Base-by-base conservation (phyloP, 2,888 invertebrate genomes). In the Pristionchus japonicus region DNA sequence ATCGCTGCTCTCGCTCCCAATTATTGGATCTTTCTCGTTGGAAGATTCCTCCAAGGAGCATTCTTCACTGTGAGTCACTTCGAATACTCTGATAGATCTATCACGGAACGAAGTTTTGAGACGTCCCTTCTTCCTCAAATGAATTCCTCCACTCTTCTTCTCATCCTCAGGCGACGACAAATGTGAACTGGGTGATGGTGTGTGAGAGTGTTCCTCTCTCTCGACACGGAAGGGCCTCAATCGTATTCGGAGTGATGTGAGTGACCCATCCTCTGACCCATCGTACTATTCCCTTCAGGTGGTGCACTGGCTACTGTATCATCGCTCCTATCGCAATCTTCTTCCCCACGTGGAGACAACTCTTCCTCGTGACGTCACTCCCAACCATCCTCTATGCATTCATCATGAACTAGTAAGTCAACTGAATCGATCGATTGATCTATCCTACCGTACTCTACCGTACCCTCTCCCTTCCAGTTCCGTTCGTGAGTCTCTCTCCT, bases 291-390 rank as follows among this genome's bases (percentile, higher is more conserved):
- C 20, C 37, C 64, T 13, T 17, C 77, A 87, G 87, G 74, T 87
- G 91, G 91, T 91, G 92, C 20, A 67, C 88, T 27, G 91, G 91
- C 15, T 91, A 91, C 88, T 89, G 89, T 85, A 74, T 89, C 20
- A 85, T 91, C 57, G 89, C 91, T 0, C 90, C 91, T 15, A 23
- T 91, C 13, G 89, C 91, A 52, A 90, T 90, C 86, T 87, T 80
- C 49, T 52, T 91, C 15, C 83, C 87, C 34, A 85, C 89, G 49
- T 91, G 91, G 91, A 77, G 91, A 20, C 70, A 70, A 31, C 49
- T 92, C 61, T 87, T 91, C 52, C 43, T 89, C 0, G 74, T 87
- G 17, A 88, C 88, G 27, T 70, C 89, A 17, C 23, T 87, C 1
- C 91, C 91, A 17, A 74, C 86, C 17, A 61, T 89, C 20, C 23